Evolutionary conservation across 2,888 invertebrate species (phyloP).

Genomic region (Noctua fimbriata): DNA sequence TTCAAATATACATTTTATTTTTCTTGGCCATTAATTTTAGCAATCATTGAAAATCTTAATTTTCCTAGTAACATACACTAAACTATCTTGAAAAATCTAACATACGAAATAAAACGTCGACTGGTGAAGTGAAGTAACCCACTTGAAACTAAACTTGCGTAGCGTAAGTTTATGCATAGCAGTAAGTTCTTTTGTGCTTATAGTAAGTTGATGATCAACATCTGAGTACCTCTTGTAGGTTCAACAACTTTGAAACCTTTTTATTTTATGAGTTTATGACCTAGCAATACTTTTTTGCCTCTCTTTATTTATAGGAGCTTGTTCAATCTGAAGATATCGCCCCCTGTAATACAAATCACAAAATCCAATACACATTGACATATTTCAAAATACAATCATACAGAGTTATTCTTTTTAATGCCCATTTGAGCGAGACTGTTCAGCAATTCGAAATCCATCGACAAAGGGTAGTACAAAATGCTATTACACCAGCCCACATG

Average conservation of each 20-base stretch:
- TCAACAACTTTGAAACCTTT: slow-evolving; percentile 1
- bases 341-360: too few relatives aligned
- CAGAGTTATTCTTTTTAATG: too few relatives aligned
- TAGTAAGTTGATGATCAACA: slow-evolving; percentile 12
- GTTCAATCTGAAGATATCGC: too few relatives aligned
- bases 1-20: background rate
- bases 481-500: too few relatives aligned
- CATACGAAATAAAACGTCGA: background rate
- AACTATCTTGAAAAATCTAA: background rate
- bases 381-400: too few relatives aligned
- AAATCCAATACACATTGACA: too few relatives aligned
- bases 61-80: background rate
- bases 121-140: background rate
- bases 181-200: slow-evolving; percentile 14
- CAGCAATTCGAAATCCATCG: too few relatives aligned
- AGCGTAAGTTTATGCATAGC: background rate
- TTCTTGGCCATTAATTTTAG: background rate
- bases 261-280: background rate
- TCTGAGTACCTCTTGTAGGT: background rate
- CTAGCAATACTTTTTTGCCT: too few relatives aligned
- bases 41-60: background rate
- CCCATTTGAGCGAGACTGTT: too few relatives aligned
- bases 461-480: too few relatives aligned
- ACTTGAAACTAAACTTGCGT: slow-evolving; percentile 4
- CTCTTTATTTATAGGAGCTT: too few relatives aligned